These are phyloP conservation scores for Psittacula derbiana DNA, from an alignment of 2,797 vertebrate species.

Conservation along the genomic window DNA sequence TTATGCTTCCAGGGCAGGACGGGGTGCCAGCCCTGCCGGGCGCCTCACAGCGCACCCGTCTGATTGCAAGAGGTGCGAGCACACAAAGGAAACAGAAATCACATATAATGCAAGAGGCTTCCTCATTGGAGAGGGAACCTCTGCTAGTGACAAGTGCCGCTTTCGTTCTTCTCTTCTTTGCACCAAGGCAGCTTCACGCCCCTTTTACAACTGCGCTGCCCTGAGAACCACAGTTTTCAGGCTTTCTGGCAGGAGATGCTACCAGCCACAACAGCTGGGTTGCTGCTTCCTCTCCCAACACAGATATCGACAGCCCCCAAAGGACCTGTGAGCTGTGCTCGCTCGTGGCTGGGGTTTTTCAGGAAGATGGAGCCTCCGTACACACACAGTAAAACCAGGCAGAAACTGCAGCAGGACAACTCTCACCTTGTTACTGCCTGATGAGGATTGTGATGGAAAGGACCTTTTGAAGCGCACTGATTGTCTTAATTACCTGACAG, in stretches of 20 bases:
- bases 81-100: constrained; percentile 35
- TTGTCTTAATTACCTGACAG: neutral
- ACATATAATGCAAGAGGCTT: constrained; percentile 31
- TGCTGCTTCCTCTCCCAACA: neutral
- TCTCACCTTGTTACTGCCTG: neutral
- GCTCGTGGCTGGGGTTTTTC: neutral
- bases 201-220: neutral
- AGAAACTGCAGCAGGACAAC: neutral
- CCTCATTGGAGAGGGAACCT: constrained; percentile 49
- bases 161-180: neutral
- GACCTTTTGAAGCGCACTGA: neutral
- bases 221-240: neutral
- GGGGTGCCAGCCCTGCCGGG: neutral
- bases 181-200: neutral
- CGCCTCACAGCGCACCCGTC: neutral
- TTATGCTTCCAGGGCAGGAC: neutral
- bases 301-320: neutral
- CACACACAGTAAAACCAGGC: neutral
- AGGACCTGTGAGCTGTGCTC: neutral
- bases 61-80: neutral
- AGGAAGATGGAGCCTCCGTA: neutral
- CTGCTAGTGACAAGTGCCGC: fast-evolving
- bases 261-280: neutral
- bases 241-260: neutral
- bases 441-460: neutral